Evolutionary conservation across 1,140 invertebrate genomes (phyloP).

Genomic region (Cepaea nemoralis): DNA sequence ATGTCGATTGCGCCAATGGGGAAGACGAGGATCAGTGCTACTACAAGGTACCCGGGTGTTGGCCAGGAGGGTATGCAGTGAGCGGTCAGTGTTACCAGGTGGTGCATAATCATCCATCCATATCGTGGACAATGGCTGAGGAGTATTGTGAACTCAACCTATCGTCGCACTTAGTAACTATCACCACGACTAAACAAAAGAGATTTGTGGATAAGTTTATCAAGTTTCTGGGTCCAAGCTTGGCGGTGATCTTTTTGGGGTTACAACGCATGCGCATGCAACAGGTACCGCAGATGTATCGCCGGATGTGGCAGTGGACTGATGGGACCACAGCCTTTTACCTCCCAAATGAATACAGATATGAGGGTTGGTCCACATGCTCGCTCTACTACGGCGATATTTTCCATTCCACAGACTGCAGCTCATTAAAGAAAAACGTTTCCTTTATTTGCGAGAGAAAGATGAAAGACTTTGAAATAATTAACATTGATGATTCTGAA

Average conservation of each 20-base stretch:
- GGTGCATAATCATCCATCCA: background rate
- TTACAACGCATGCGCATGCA: slow-evolving; percentile 31
- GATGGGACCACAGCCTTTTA: slow-evolving; percentile 19
- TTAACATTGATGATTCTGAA: background rate
- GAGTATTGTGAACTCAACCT: slow-evolving; percentile 15
- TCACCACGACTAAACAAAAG: background rate
- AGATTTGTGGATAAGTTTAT: background rate
- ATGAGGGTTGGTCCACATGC: slow-evolving; percentile 28
- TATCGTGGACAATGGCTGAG: slow-evolving; percentile 23
- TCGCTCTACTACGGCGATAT: background rate
- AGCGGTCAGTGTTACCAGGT: background rate
- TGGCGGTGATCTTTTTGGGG: background rate
- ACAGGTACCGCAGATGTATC: slow-evolving; percentile 13
- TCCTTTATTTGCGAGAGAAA: slow-evolving; percentile 29
- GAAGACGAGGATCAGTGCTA: slow-evolving; percentile 12
- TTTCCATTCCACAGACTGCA: slow-evolving; percentile 22
- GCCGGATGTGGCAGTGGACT: slow-evolving; percentile 34
- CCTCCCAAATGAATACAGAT: slow-evolving; percentile 27
- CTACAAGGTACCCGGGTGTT: slow-evolving; percentile 3
- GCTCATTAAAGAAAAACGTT: background rate
- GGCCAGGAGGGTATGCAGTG: background rate
- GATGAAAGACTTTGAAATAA: background rate
- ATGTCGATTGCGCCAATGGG: slow-evolving; percentile 1
- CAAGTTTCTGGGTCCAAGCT: background rate
- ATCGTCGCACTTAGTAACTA: slow-evolving; percentile 1